Base-by-base conservation (phyloP, 2,113 vertebrate genomes). In the Urocolius indicus region DNA sequence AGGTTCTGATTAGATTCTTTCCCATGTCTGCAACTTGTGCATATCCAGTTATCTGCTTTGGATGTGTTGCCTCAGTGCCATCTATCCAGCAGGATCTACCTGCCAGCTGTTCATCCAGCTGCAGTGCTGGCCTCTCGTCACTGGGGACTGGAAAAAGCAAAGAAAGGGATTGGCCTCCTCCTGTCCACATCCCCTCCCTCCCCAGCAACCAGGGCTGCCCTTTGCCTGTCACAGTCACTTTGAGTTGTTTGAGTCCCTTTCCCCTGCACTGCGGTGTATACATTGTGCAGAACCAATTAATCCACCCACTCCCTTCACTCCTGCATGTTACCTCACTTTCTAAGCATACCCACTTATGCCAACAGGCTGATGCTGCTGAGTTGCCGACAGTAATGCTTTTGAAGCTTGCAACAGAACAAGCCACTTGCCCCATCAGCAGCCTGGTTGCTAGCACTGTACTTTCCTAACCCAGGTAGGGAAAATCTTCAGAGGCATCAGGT, bases 321-420 rank as follows among this genome's bases (percentile, higher is more conserved):
- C 19, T n/a, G 16, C 0, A 0, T 21, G 30, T 16, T 75, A 81
- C 46, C 11, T 54, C 20, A 30, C 38, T 65, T 84, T 32, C 43
- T 46, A 29, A 75, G 36, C 30, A 57, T 22, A 85, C 5, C 21
- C 16, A 68, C n/a, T 82, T 52, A 45, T 36, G 18, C 5, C 1
- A 1, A 57, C 38, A 68, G 73, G 30, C 49, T 49, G 32, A 43
- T 68, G 3, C 11, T 38, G 48, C 27, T 0, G 0, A 73, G 54
- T 36, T 26, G 46, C 62, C 87, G 66, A n/a, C 5, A 68, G 3
- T 19, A 78, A 84, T 1, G 21, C 52, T 26, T 71, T 77, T 82
- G 77, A 49, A 51, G 27, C 62, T 61, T 49, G 49, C 8, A 34
- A 13, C 1, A 48, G 22, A 43, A 22, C n/a, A 90, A 34, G 43